These are phyloP conservation scores for Gymnothorax javanicus DNA, from an alignment of 2,797 vertebrate genomes.

Conservation along the genomic window DNA sequence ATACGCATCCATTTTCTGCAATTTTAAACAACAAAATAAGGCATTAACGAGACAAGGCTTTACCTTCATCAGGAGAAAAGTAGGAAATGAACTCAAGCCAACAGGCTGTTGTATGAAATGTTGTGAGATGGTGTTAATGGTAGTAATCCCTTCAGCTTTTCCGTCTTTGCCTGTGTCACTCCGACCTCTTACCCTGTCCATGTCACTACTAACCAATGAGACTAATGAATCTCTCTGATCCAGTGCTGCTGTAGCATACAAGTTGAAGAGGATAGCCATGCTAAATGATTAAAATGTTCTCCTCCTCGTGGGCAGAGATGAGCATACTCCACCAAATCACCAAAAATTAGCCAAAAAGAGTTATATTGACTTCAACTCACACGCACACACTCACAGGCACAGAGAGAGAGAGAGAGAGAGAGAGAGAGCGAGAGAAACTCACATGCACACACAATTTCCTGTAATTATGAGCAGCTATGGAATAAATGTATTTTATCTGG, in stretches of 20 bases:
- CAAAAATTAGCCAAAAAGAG: not conserved
- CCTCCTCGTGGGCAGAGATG: not conserved
- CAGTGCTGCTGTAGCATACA: not conserved
- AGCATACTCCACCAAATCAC: not conserved
- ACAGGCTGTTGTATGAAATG: conserved; percentile 18
- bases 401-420: not conserved
- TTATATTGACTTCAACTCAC: not conserved
- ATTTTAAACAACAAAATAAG: not conserved
- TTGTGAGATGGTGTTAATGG: conserved; percentile 3
- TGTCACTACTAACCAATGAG: conserved; percentile 9
- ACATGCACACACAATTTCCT: not conserved
- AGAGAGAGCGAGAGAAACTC: not conserved
- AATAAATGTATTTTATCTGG: too few relatives aligned
- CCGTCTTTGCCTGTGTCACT: not conserved
- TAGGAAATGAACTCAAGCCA: not conserved
- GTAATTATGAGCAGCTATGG: too few relatives aligned
- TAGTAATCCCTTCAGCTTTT: not conserved
- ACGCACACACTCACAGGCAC: not conserved
- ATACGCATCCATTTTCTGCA: not conserved
- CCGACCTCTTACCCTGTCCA: not conserved
- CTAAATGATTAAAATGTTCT: not conserved
- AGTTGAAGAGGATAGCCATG: not conserved
- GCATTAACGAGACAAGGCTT: not conserved
- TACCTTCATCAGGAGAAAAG: not conserved
- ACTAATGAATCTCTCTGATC: conserved; percentile 2